Conservation (phyloP, 2,888 invertebrate species). For the Eudasyphora cyanicolor region DNA sequence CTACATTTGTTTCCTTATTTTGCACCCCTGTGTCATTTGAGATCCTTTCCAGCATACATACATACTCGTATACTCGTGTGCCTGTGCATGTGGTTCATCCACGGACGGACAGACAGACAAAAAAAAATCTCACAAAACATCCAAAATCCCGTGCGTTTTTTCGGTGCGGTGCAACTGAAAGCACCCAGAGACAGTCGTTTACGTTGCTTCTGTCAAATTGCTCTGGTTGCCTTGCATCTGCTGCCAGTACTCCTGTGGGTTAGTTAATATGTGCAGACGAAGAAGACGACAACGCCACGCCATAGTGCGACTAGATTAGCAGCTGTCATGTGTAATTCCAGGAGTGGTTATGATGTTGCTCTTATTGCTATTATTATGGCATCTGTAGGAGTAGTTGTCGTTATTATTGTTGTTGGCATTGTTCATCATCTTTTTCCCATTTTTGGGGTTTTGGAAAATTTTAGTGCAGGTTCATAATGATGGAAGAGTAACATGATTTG, state of each 20-base stretch:
- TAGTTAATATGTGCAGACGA: slow-evolving; percentile 3
- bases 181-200: slow-evolving; percentile 24
- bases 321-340: slow-evolving; percentile 64
- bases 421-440: slow-evolving; percentile 9
- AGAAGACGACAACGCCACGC: not conserved
- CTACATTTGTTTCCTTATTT: slow-evolving; percentile 19
- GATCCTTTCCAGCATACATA: no score
- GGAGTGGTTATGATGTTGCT: slow-evolving; percentile 51
- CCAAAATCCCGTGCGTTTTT: slow-evolving; percentile 18
- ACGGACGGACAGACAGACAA: not conserved
- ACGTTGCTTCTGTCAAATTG: slow-evolving; percentile 52
- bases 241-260: not conserved
- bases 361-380: not conserved
- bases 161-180: slow-evolving; percentile 22
- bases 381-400: no score
- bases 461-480: not conserved
- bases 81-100: no score
- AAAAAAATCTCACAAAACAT: not conserved
- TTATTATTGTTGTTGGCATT: not conserved
- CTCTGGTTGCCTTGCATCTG: slow-evolving; percentile 5
- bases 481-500: not conserved
- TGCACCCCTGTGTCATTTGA: slow-evolving; percentile 31
- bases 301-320: slow-evolving; percentile 63
- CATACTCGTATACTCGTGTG: not conserved
- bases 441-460: slow-evolving; percentile 14